Evolutionary conservation across 2,888 invertebrate species (phyloP).

Genomic region (Campoplex capitator): DNA sequence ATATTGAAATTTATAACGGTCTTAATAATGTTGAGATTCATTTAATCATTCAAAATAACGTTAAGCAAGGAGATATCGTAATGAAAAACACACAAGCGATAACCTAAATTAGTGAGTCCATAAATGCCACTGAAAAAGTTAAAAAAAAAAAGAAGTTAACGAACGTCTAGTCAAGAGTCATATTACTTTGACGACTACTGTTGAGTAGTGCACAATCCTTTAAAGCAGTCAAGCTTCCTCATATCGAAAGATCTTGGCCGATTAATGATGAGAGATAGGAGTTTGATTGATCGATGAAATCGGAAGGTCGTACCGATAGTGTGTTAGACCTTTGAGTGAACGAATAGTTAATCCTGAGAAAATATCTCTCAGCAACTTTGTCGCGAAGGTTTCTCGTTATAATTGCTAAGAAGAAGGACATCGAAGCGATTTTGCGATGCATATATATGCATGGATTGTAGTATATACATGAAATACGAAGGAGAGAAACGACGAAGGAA

Average conservation of each 20-base stretch:
- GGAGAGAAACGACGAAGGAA: constrained; percentile 53
- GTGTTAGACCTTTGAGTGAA: neutral
- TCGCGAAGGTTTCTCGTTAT: constrained; percentile 66
- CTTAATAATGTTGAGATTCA: too few relatives aligned
- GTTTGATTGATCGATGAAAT: constrained; percentile 60
- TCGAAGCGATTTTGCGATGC: constrained; percentile 27
- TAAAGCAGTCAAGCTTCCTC: neutral
- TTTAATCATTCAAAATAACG: too few relatives aligned
- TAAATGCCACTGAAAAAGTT: neutral
- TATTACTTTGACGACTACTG: constrained; percentile 32
- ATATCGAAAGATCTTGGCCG: constrained; percentile 3
- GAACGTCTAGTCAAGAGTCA: constrained; percentile 14
- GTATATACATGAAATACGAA: constrained; percentile 23
- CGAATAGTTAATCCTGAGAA: constrained; percentile 49
- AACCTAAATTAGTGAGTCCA: neutral
- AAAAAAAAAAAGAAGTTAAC: neutral
- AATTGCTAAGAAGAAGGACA: constrained; percentile 65
- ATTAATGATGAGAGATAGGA: constrained; percentile 36
- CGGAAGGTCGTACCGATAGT: constrained; percentile 29
- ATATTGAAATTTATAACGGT: too few relatives aligned
- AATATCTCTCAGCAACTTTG: constrained; percentile 53
- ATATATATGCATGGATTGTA: constrained; percentile 38
- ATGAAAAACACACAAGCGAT: too few relatives aligned
- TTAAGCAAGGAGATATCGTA: too few relatives aligned
- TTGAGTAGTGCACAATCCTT: constrained; percentile 28